Conservation (phyloP, 1,140 invertebrate genomes). For the Asobara japonica region DNA sequence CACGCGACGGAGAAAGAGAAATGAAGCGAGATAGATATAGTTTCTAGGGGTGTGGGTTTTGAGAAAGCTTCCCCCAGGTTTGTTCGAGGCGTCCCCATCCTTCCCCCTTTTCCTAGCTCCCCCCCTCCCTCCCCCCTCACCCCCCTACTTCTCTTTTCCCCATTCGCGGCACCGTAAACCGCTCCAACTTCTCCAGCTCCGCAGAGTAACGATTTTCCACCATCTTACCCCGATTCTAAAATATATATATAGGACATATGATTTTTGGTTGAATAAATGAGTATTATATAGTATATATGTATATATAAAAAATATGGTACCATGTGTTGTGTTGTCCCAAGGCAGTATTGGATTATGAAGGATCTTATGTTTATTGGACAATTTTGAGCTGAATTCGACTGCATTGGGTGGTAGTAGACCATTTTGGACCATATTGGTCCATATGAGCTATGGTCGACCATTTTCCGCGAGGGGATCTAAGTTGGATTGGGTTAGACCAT, state of each 20-base stretch:
- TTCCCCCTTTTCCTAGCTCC: constrained; percentile 11
- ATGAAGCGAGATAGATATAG: not conserved
- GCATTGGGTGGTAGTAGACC: no score
- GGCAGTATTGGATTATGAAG: not conserved
- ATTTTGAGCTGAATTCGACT: no score
- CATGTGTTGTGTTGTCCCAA: no score
- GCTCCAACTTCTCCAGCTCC: constrained; percentile 19
- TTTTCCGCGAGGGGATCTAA: no score
- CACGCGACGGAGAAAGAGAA: not conserved
- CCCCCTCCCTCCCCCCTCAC: constrained; percentile 16
- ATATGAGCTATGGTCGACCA: no score
- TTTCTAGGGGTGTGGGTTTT: constrained; percentile 1
- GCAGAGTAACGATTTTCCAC: constrained; percentile 43
- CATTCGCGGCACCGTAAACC: constrained; percentile 19
- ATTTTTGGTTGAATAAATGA: no score
- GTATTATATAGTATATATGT: no score
- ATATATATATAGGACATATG: no score
- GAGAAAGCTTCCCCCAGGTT: constrained; percentile 15
- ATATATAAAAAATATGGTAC: no score
- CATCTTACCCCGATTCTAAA: constrained; percentile 34
- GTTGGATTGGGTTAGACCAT: no score
- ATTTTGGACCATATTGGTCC: no score
- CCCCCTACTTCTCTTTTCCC: constrained; percentile 22
- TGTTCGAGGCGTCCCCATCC: constrained; percentile 18
- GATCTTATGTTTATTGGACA: not conserved